A percentile compares a stretch with the other conserved stretches of the same genome.
Evolutionary conservation across 2,113 vertebrate genomes (phyloP).

Genomic region (Rhineura floridana): DNA sequence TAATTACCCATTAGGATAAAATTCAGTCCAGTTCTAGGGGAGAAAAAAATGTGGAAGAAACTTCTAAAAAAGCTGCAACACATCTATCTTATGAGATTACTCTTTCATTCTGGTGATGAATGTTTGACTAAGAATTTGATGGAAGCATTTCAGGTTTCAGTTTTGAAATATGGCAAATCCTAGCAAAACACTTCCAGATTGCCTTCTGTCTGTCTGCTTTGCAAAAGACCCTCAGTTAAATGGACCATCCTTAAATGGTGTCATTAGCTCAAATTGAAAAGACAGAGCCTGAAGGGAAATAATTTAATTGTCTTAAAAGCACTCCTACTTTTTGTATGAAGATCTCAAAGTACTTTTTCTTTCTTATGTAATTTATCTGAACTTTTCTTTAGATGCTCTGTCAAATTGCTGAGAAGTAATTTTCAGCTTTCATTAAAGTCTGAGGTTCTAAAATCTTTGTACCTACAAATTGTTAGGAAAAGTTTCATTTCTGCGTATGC

Average conservation of each 20-base stretch:
- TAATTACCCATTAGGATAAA: constrained; percentile 75
- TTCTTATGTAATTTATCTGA: constrained; percentile 77
- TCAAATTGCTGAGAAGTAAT: constrained; percentile 77
- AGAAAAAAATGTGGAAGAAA: constrained; percentile 72
- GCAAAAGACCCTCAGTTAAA: constrained; percentile 86
- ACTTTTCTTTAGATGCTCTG: constrained; percentile 71
- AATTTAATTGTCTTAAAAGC: constrained; percentile 85
- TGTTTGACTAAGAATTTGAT: constrained; percentile 80
- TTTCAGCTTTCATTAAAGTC: constrained; percentile 72
- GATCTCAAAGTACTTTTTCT: constrained; percentile 52
- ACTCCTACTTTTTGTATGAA: constrained; percentile 64
- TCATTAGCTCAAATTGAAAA: constrained; percentile 86
- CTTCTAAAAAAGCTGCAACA: constrained; percentile 74
- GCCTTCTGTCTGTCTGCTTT: constrained; percentile 83
- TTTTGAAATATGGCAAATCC: constrained; percentile 82
- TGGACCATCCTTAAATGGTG: constrained; percentile 85
- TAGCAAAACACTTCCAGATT: constrained; percentile 80
- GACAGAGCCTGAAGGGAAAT: constrained; percentile 83
- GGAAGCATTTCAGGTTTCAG: constrained; percentile 80
- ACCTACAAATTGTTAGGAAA: constrained; percentile 54
- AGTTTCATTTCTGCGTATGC: constrained; percentile 62
- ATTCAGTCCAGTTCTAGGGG: constrained; percentile 73
- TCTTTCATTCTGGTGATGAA: constrained; percentile 81
- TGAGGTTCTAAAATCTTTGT: constrained; percentile 66
- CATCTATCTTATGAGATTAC: constrained; percentile 76